Evolutionary conservation across 1,140 invertebrate species (phyloP), one percentile per base, ranked within the genome.

Genomic region (Drosophila watanabei): DNA sequence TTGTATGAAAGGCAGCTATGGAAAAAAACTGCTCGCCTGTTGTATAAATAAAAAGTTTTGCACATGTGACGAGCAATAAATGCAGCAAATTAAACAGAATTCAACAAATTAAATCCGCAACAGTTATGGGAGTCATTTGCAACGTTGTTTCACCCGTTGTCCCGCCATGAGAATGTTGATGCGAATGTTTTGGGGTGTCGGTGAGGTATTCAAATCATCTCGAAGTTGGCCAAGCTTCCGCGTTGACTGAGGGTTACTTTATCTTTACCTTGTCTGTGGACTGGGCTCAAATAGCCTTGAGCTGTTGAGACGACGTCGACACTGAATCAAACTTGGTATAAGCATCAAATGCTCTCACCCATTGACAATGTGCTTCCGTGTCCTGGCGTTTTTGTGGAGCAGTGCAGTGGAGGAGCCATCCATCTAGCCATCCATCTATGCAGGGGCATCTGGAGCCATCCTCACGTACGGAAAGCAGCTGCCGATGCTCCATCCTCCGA

Each of bases 61-160:
- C 70, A 80, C 57, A 75, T 59, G 75, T 76, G 83, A 80, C 70
- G 68, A 70, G 72, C 48, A 82, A 80, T 80, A 87, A 82, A 79
- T 87, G 77, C 59, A 58, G 73, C 37, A 81, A 89, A 81, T 88
- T 79, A 81, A 89, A 79, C 72, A 79, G 77, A 88, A 81, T 88
- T 65, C 69, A 85, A 81, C 65, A 89, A 88, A 88, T 82, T 79
- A 66, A 85, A 85, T 76, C 46, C 64, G 37, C 60, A 37, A 68
- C 51, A 63, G 35, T 46, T 59, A 60, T 52, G 62, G 28, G 2
- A 73, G 30, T 41, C 52, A 59, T 59, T 73, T 73, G 41, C 64
- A 49, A 43, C 39, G 52, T 37, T 39, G 52, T 51, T 69, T 60
- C 56, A 16, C 43, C 33, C 62, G 51, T 46, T 20, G 62, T 54